Base-by-base conservation (phyloP, 2,888 invertebrate genomes). In the Schizaphis graminum region DNA sequence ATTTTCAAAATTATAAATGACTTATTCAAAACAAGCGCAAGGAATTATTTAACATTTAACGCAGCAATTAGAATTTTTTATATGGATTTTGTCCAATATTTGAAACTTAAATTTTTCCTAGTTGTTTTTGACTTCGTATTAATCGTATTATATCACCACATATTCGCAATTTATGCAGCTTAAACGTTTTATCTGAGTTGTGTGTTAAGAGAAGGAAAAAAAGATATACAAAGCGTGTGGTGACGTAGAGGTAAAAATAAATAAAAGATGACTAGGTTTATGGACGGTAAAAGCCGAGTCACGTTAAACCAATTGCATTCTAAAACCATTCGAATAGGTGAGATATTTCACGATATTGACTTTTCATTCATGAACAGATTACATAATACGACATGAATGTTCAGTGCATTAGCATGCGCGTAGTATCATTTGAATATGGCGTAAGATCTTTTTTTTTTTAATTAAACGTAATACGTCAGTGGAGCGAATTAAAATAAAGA, bases 281-380 rank as follows among this genome's bases (percentile, higher is more conserved):
- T 53, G n/a, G 53, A 35, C 44, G 56, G 56, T 93, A 89, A 93
- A 93, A 84, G 89, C 56, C 21, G 77, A 89, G 56, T 84, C 89
- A 89, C 84, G 93, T 93, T 84, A 84, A 84, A 44, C 26, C 88
- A 56, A 93, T 77, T 26, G n/a, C 57, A 89, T 93, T 93, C 93
- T 47, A n/a, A 56, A 44, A 89, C 47, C 84, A 44, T 88, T 53
- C 88, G 3, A 56, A 77, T 77, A 44, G 89, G 89, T 56, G 41
- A 44, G 41, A 67, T 67, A 67, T 88, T 35, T 88, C 41, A 84
- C 16, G 28, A 91, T 89, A 84, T 89, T 89, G 93, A 56, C 84
- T 89, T 53, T 89, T 56, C 56, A 56, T 11, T n/a, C 26, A n/a
- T 10, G n/a, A 11, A 35, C 77, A 77, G 35, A 77, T 77, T 35